Percentiles rank a stretch among this genome's conserved stretches.
Conservation (phyloP, 1,140 invertebrate species). For the Trichonephila clavipes region DNA sequence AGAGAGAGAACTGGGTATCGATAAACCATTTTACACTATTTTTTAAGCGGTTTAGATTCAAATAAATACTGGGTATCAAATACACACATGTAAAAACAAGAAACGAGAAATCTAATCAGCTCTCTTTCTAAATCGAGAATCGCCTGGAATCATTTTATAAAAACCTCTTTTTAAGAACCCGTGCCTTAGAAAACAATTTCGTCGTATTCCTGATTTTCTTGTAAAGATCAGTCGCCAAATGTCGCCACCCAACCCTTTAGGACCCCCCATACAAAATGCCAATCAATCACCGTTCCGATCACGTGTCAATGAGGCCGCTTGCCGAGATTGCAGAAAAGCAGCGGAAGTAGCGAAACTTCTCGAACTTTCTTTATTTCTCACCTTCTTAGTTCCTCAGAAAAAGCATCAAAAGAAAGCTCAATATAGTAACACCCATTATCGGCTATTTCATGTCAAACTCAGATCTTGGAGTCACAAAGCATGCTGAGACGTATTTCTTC, state of each 20-base stretch:
- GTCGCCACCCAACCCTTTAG: neutral
- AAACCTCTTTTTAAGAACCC: too few species aligned
- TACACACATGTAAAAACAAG: too few species aligned
- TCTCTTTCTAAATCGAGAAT: too few species aligned
- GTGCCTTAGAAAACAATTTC: too few species aligned
- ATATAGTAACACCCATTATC: constrained; percentile 63
- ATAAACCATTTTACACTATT: too few species aligned
- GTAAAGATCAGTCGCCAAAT: neutral
- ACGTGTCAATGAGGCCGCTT: constrained; percentile 60
- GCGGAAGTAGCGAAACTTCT: constrained; percentile 41
- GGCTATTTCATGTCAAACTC: constrained; percentile 57
- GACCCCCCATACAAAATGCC: constrained; percentile 41
- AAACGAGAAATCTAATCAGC: too few species aligned
- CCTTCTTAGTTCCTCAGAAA: neutral
- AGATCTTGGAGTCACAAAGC: constrained; percentile 52
- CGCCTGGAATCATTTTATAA: too few species aligned
- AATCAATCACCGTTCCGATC: constrained; percentile 65
- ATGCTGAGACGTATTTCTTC: constrained; percentile 14
- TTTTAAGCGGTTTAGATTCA: too few species aligned
- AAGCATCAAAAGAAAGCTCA: constrained; percentile 21
- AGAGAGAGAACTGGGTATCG: too few species aligned
- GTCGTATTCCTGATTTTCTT: too few species aligned
- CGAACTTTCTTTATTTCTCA: constrained; percentile 40
- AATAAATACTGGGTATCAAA: too few species aligned
- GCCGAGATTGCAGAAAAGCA: constrained; percentile 56